phyloP scores from a whole-genome alignment of 2,888 invertebrate genomes.

The Hypomecis atomaria region DNA sequence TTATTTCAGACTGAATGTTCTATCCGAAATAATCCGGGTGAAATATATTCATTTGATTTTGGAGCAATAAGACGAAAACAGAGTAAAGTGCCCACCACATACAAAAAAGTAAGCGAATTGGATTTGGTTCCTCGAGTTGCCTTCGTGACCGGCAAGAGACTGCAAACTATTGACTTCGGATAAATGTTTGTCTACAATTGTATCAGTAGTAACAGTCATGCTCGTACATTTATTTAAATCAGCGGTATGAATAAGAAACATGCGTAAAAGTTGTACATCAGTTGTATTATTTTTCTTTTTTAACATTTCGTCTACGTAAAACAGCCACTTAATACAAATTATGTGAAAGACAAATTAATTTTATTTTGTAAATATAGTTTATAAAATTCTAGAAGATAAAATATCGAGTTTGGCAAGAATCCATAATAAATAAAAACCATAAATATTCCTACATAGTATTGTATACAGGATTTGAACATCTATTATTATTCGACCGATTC shows the following conservation, averaged over 20 bases:
- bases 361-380: constrained; percentile 82
- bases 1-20: constrained; percentile 82
- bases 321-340: constrained; percentile 79
- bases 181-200: constrained; percentile 39
- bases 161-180: constrained; percentile 84
- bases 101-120: constrained; percentile 68
- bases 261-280: constrained; percentile 78
- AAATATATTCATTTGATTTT: constrained; percentile 84
- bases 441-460: constrained; percentile 92
- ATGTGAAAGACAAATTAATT: constrained; percentile 81
- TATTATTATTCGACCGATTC: constrained; percentile 88
- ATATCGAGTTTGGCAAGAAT: constrained; percentile 85
- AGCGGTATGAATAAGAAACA: constrained; percentile 57
- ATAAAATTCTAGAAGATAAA: constrained; percentile 84
- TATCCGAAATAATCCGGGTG: constrained; percentile 82
- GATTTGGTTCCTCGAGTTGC: constrained; percentile 79
- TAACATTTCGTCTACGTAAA: constrained; percentile 79
- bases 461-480: constrained; percentile 92
- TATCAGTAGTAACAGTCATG: background rate
- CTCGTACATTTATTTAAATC: background rate
- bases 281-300: constrained; percentile 80
- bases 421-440: constrained; percentile 81
- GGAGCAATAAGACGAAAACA: constrained; percentile 77
- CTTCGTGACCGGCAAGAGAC: constrained; percentile 82
- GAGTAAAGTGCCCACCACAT: constrained; percentile 58